Base-by-base conservation (phyloP, 2,797 vertebrate genomes). In the Poeciliopsis gracilis region DNA sequence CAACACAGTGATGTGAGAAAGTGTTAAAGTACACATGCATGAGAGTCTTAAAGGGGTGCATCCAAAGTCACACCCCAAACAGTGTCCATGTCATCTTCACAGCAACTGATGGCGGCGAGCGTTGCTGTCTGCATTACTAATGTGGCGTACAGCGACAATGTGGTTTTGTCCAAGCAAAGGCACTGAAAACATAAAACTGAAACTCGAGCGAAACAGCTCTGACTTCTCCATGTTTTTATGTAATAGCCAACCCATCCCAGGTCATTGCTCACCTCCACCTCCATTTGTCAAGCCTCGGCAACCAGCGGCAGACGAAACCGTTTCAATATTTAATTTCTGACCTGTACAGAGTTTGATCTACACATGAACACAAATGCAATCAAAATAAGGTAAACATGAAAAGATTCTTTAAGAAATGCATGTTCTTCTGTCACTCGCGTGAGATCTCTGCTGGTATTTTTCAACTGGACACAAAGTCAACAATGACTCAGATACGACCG, bases 131-230 rank as follows among this genome's bases (percentile, higher is more conserved):
- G 5, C 0, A 3, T 77, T 45, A 61, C 67, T 57, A 63, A 23
- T 36, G 76, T 18, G 73, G 77, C 66, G 25, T 36, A 53, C 46
- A 59, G 9, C 2, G 36, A 77, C 53, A 30, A 33, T 43, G 59
- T 61, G 38, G 16, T 59, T 47, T 45, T 23, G 33, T 57, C 75
- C 47, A 45, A 72, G 81, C 28, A 80, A 91, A 88, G 77, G 75
- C 83, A 83, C 81, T 86, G 69, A 3, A 67, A 77, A 45, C 46
- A 71, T 47, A n/a, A 63, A 79, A 78, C 16, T 47, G 69, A 77
- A 72, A 46, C 41, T 45, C 13, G 33, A 75, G 59, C 30, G n/a
- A 4, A 55, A n/a, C 5, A 51, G 11, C 59, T 66, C 16, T 1
- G 25, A 2, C 41, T 75, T 51, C 43, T 0, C 49, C 5, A 43